Base-by-base conservation (phyloP, 2,888 invertebrate genomes). In the Caenorhabditis doughertyi region DNA sequence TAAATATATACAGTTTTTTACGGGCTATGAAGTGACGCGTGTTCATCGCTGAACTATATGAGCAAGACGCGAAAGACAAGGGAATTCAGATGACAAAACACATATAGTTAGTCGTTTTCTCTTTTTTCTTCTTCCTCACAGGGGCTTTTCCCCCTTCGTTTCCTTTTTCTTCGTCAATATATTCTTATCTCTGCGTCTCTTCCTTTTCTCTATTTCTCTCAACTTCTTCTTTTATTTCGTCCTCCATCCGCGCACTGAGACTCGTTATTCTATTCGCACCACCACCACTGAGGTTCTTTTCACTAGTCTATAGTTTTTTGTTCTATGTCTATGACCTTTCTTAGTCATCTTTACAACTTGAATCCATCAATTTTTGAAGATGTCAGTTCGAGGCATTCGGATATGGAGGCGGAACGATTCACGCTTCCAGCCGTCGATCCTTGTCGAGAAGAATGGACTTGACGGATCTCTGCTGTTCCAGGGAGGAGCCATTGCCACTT, bases 321-420 rank as follows among this genome's bases (percentile, higher is more conserved):
- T 42, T 44, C 23, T 58, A 39, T 53, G 29, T 58, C 23, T 35
- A 13, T 47, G 32, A 53, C 60, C 62, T 49, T 67, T 44, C 32
- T n/a, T 18, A 16, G 27, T 35, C 47, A n/a, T 68, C 49, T 32
- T 67, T n/a, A 11, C n/a, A 18, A 49, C 23, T 51, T 60, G 25
- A 47, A 39, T 65, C 62, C 32, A 51, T 74, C 32, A 25, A 35
- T 56, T 8, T 65, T 51, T 53, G 51, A 76, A 77, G 65, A 89
- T 89, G 89, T 88, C 90, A 21, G 84, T 90, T n/a, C 87, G 90
- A 67, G 89, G 89, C 53, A 83, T 86, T 65, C 87, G 89, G 60
- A 81, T 90, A 23, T 90, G 87, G 87, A 70, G 84, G 55, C 82
- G 88, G 39, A 74, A 81, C 55, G 85, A 87, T 53, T 68, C 79